Base-by-base conservation (phyloP, 2,113 vertebrate genomes). In the Alaudala cheleensis region DNA sequence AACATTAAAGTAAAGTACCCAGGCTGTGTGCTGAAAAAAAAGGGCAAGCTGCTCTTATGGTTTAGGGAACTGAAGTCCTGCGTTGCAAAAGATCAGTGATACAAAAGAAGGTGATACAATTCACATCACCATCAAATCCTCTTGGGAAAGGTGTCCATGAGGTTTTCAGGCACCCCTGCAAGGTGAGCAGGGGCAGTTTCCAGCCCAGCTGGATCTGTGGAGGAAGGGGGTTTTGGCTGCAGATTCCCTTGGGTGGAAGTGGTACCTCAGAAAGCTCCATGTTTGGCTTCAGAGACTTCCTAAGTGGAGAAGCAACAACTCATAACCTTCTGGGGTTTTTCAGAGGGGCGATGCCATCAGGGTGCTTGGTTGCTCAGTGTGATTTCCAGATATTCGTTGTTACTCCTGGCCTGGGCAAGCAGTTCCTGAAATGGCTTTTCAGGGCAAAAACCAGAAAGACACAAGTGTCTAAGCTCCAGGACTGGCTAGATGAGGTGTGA, bases 381-480 rank as follows among this genome's bases (percentile, higher is more conserved):
- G 42, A 54, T n/a, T 86, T 22, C 9, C 24, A 60, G 22, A 13
- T 12, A 60, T 50, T 56, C 0, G 0, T 20, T 65, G 45, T 19
- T 89, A 54, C 70, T 87, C 82, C 89, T 64, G 65, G 69, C 51
- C 44, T 47, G 19, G 13, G 11, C 61, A 89, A 56, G 26, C 6
- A 53, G 26, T 15, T 89, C 45, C 77, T 85, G 44, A 71, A 76
- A 81, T 28, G 17, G 8, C 14, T 78, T 86, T 90, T 83, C 33
- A 56, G 33, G 28, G 44, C 12, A 74, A 47, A 84, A 81, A 53
- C 2, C 78, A 51, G 54, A 92, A 9, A 78, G 26, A 66, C 14
- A 18, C 0, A 0, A 0, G 17, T 81, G 5, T 74, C 19, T 12
- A 1, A 3, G 28, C 17, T 62, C 39, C 56, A 81, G 65, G 67